phyloP scores from a whole-genome alignment of 2,113 vertebrate genomes.

The Tachuris rubrigastra region DNA sequence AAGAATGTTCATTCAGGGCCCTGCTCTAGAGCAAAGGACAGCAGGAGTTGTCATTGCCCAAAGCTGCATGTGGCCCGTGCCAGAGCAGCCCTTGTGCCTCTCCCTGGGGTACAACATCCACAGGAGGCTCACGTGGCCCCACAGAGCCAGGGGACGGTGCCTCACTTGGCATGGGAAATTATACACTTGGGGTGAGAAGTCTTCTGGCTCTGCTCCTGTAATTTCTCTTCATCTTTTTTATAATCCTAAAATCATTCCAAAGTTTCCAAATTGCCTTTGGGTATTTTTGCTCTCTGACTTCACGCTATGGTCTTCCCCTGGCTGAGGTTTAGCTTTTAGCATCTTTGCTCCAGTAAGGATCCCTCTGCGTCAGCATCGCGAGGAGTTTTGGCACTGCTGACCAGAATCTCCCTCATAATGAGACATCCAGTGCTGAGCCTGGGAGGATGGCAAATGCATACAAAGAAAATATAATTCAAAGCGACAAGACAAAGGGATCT shows the following conservation, averaged over 20 bases:
- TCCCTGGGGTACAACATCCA: not conserved
- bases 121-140: fast-evolving
- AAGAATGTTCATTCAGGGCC: not conserved
- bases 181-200: not conserved
- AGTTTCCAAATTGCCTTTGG: not conserved
- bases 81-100: not conserved
- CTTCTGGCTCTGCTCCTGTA: not conserved
- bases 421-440: slow-evolving; percentile 4
- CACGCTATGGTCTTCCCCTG: not conserved
- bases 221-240: not conserved
- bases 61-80: fast-evolving
- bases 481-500: slow-evolving; percentile 30
- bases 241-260: not conserved
- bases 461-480: slow-evolving; percentile 42
- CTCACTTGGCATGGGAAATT: not conserved
- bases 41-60: not conserved
- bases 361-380: not conserved
- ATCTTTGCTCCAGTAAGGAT: not conserved
- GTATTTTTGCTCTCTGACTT: not conserved
- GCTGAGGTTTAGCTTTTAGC: not conserved
- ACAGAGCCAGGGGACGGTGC: fast-evolving
- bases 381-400: not conserved
- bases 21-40: not conserved
- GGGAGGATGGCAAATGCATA: not conserved
- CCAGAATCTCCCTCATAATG: not conserved